Base-by-base conservation (phyloP, 2,888 invertebrate species). In the Ophion slaviceki region DNA sequence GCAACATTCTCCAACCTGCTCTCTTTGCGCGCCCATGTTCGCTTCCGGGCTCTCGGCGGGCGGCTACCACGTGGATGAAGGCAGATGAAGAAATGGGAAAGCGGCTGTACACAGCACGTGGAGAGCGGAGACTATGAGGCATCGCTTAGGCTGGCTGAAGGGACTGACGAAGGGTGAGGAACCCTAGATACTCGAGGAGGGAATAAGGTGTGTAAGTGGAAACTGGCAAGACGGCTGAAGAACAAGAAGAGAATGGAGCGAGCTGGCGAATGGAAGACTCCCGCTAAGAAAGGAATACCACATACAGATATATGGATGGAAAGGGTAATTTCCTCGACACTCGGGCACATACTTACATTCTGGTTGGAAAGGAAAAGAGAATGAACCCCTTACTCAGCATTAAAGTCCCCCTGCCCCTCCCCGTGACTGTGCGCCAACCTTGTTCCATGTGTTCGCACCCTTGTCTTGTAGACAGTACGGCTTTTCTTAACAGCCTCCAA, bases 351-450 rank as follows among this genome's bases (percentile, higher is more conserved):
- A 77, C 81, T 85, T 78, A 74, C 81, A 71, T 85, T 78, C 77
- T 62, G 77, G 62, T 70, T 78, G 72, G 53, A 68, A 45, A 72
- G 77, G 74, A 85, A 68, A 78, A 78, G 57, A 47, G 75, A 80
- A 83, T 80, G 85, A 85, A 80, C 59, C 84, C 72, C 86, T 80
- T 86, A 76, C 68, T 80, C 86, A 80, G 84, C 76, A 77, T 80
- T 84, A 86, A 71, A 83, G 67, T 80, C 61, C 59, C 61, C 57
- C 20, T 53, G 47, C 32, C 14, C 74, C 80, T 70, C 59, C 24
- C 2, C 28, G 45, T 40, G 53, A 7, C 40, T 40, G 40, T 40
- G 40, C 40, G 40, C 61, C 32, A 59, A 24, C 36, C 53, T 77
- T 40, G 45, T 45, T 68, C 71, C 32, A 36, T 53, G 72, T 86